Evolutionary conservation across 2,113 vertebrate genomes (phyloP).

Genomic region (Lipophrys pholis): DNA sequence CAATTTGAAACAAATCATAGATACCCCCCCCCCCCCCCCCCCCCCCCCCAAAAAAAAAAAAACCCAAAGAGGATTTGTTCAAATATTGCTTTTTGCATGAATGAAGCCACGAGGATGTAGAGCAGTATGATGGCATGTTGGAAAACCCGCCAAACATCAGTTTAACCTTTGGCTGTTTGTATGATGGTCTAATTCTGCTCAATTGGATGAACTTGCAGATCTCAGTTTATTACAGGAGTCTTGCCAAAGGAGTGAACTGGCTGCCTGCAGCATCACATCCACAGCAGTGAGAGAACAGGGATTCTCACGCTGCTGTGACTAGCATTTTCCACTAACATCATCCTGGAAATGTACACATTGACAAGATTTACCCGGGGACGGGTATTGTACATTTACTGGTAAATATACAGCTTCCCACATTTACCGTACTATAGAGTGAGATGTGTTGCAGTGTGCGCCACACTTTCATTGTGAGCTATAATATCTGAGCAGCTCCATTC

Average conservation of each 20-base stretch:
- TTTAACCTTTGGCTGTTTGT: conserved; percentile 13
- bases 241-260: conserved; percentile 48
- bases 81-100: no score
- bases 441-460: conserved; percentile 8
- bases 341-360: conserved; percentile 57
- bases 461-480: conserved; percentile 32
- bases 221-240: conserved; percentile 21
- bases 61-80: no score
- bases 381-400: conserved; percentile 36
- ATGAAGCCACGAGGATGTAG: neutral
- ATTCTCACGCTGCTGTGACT: conserved; percentile 35
- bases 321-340: conserved; percentile 53
- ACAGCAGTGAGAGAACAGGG: conserved; percentile 35
- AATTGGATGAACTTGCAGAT: conserved; percentile 8
- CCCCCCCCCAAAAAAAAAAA: no score
- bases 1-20: no score
- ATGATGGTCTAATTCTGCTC: neutral
- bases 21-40: no score
- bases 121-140: conserved; percentile 13
- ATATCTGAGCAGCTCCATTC: conserved; percentile 46
- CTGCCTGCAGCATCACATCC: conserved; percentile 31
- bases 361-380: conserved; percentile 48
- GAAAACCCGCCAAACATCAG: conserved; percentile 10
- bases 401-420: conserved; percentile 50
- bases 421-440: conserved; percentile 26